Evolutionary conservation across 2,113 vertebrate species (phyloP), one percentile per base, ranked within the genome.

Genomic region (Sinocyclocheilus grahami): DNA sequence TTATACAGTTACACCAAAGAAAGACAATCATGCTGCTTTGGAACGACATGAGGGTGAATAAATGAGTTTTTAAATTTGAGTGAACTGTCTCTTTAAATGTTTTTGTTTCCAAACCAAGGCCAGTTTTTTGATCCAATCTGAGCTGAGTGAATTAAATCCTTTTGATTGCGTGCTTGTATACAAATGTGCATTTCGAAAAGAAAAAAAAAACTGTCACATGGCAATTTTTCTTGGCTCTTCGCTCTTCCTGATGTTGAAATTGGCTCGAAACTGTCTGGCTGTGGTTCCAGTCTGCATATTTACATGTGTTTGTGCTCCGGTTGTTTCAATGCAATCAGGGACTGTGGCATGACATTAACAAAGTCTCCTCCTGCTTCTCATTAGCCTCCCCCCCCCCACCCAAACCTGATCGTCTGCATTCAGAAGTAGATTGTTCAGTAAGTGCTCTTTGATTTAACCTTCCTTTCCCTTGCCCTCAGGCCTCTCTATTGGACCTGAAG

Each of bases 401-500:
- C 5, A 2, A 72, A 72, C 67, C 65, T 53, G 46, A 72, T 69
- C 46, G 1, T 18, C 18, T 74, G 2, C n/a, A 72, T 24, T 72
- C 33, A 60, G 48, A 60, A 22, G 12, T 42, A 27, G 3, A 84
- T 84, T 74, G 67, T 84, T 84, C 30, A 74, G 20, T 85, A 60
- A 71, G 42, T 74, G 74, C 46, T 13, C 0, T 67, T 42, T 60
- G 55, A 18, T 46, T 74, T 9, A 13, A 30, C 63, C 39, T 53
- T 24, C n/a, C 3, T 86, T n/a, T 83, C 30, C 30, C 13, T 84
- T 84, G 86, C 69, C 89, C 93, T 75, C 88, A 99, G 98, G 94
- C 96, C 3, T 96, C 96, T 5, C 94, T 99, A 74, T 91, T 99
- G 93, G 98, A 99, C 91, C 94, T 99, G 88, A 99, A 99, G 92